A percentile compares a stretch with the other conserved stretches of the same genome.
phyloP scores from a whole-genome alignment of 2,888 invertebrate genomes.

The Amphipyra berbera region DNA sequence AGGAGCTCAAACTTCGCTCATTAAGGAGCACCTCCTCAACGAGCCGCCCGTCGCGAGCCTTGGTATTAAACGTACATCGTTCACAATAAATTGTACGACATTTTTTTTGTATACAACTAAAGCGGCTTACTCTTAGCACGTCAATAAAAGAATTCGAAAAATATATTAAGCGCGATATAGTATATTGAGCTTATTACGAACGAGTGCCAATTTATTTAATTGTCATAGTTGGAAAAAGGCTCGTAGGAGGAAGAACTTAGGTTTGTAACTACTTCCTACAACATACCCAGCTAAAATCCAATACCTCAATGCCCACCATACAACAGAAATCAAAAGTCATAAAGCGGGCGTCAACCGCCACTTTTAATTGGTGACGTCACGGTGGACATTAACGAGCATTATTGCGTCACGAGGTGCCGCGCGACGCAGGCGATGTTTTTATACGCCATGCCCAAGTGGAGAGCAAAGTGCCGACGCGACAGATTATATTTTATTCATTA shows the following conservation, averaged over 20 bases:
- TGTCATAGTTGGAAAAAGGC: too few species aligned
- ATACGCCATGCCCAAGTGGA: background rate
- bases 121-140: too few species aligned
- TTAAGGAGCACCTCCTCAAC: slow-evolving; percentile 7
- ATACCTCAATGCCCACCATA: too few species aligned
- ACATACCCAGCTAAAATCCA: too few species aligned
- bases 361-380: slow-evolving; percentile 45
- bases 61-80: slow-evolving; percentile 4
- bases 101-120: too few species aligned
- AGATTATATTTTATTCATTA: slow-evolving; percentile 7
- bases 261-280: too few species aligned
- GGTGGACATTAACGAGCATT: slow-evolving; percentile 35
- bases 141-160: too few species aligned
- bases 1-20: slow-evolving; percentile 27
- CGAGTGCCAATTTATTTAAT: too few species aligned
- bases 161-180: too few species aligned
- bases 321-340: background rate
- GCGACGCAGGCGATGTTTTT: slow-evolving; percentile 8
- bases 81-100: background rate
- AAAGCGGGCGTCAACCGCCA: slow-evolving; percentile 9
- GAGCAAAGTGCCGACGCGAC: background rate
- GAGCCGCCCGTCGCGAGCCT: slow-evolving; percentile 1
- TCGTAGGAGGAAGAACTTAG: too few species aligned
- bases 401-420: slow-evolving; percentile 11
- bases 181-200: too few species aligned